Base-by-base conservation (phyloP, 2,113 vertebrate species). In the Rostratula benghalensis region DNA sequence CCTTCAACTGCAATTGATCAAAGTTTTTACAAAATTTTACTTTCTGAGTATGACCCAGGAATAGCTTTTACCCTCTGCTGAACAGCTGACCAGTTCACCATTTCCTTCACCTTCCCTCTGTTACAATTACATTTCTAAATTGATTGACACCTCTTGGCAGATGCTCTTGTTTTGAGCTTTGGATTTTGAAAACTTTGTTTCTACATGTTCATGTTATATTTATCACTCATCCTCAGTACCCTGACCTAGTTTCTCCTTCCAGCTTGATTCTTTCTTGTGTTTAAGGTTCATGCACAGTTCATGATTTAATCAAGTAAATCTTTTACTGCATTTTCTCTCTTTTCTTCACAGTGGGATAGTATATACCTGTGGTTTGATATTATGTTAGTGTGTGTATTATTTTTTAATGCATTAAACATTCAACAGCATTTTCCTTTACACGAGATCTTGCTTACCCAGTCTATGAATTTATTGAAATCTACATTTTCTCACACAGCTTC, bases 181-280 rank as follows among this genome's bases (percentile, higher is more conserved):
- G 82, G 70, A 5, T 94, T 94, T 94, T 92, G 7, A 25, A 81
- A 93, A 82, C 78, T 84, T 94, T 87, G 60, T 94, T 94, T 65
- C 80, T 87, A 78, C 65, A 41, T 54, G 43, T 91, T 92, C 77
- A 94, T 83, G 87, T 92, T 96, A 94, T 94, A 96, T 95, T 96
- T 97, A 96, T 92, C 73, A 92, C 17, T 86, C 8, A 0, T 90
- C 64, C 73, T 91, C 64, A 84, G 65, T 57, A 94, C 15, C 10
- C 77, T 95, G 95, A 97, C 94, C 96, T 89, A 95, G 48, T 95
- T 97, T 97, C 70, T 95, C 57, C 82, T 94, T 94, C 60, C 35
- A 91, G 60, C 21, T 78, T 87, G 45, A 87, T 94, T 56, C 33
- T 75, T 82, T 78, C 43, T 67, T 81, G 13, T 68, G 35, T 74